Conservation (phyloP, 2,797 vertebrate genomes). For the Acanthis flammea region DNA sequence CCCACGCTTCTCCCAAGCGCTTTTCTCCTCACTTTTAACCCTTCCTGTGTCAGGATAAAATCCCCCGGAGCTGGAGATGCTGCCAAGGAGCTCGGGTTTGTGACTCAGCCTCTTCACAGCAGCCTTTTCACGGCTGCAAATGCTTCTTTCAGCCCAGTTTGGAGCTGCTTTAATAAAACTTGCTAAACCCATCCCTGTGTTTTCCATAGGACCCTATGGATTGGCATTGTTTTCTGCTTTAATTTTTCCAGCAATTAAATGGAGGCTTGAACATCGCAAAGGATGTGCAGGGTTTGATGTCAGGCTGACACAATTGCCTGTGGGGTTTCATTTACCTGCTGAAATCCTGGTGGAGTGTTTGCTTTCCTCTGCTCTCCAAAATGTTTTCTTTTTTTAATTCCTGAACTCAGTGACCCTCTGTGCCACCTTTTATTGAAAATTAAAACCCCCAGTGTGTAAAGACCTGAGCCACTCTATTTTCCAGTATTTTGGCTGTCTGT, state of each 20-base stretch:
- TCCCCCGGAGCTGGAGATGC: not conserved
- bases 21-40: not conserved
- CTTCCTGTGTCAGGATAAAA: not conserved
- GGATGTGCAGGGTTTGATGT: not conserved
- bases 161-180: not conserved
- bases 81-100: fast-evolving
- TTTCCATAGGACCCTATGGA: not conserved
- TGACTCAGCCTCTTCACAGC: not conserved
- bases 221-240: not conserved
- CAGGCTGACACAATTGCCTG: not conserved
- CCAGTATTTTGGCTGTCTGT: not conserved
- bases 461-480: not conserved
- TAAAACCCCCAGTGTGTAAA: fast-evolving
- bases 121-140: not conserved
- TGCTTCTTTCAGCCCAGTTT: not conserved
- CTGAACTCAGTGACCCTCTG: not conserved
- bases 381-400: not conserved
- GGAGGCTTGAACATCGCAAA: not conserved
- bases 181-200: not conserved
- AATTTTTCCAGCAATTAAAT: not conserved
- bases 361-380: not conserved
- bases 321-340: not conserved
- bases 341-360: fast-evolving
- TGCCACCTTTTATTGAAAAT: not conserved
- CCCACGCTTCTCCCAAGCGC: not conserved